These are phyloP conservation scores for Benthosema pterotum DNA, from an alignment of 2,797 vertebrate species.

Conservation along the genomic window DNA sequence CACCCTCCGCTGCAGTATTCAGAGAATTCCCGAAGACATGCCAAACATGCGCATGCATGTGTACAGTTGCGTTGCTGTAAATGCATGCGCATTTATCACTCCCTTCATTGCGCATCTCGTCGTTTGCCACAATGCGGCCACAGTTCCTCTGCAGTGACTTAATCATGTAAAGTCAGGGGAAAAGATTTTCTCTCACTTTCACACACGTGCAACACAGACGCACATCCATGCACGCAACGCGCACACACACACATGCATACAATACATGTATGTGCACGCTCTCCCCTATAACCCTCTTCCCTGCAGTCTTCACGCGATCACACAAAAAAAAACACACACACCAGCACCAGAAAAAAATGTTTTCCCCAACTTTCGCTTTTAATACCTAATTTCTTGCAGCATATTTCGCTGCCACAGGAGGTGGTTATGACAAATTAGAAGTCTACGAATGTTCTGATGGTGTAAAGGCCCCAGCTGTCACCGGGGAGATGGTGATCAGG, in stretches of 20 bases:
- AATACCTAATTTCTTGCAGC: conserved; percentile 91
- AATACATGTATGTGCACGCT: background rate
- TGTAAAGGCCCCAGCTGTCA: conserved; percentile 99
- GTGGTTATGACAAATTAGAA: conserved; percentile 99
- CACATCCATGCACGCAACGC: background rate
- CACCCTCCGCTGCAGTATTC: conserved; percentile 11
- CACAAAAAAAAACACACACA: too few species aligned
- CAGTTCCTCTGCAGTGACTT: conserved; percentile 10
- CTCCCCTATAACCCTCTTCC: conserved; percentile 26
- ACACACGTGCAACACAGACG: background rate
- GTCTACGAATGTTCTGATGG: conserved; percentile 99
- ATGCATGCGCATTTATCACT: background rate
- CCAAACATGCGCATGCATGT: conserved; percentile 5
- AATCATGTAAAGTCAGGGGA: conserved; percentile 42
- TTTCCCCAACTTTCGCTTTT: conserved; percentile 71
- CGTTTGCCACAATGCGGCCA: conserved; percentile 17
- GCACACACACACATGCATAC: background rate
- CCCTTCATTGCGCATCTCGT: background rate
- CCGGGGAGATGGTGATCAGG: conserved; percentile 98
- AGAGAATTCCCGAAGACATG: conserved; percentile 18
- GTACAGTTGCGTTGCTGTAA: too few species aligned
- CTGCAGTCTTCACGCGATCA: conserved; percentile 20
- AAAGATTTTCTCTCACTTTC: conserved; percentile 8
- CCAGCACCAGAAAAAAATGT: too few species aligned
- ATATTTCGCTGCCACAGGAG: conserved; percentile 99